Evolutionary conservation across 2,113 vertebrate species (phyloP).

Genomic region (Gobiocypris rarus): DNA sequence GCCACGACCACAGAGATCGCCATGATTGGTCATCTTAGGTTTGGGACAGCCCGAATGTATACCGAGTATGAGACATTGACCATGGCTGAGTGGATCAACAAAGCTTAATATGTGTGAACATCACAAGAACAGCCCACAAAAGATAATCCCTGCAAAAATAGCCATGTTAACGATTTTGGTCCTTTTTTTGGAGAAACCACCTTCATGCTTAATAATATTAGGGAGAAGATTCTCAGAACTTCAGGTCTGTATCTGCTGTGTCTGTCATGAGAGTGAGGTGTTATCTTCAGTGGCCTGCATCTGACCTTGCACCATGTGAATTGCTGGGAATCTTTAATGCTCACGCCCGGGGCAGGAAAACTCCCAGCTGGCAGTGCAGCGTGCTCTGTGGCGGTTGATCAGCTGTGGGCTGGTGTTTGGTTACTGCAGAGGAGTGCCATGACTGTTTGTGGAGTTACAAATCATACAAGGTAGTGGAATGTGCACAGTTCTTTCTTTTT

Average conservation of each 20-base stretch:
- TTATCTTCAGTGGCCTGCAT: slow-evolving; percentile 39
- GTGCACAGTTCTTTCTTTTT: neutral
- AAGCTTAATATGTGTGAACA: neutral
- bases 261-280: slow-evolving; percentile 8
- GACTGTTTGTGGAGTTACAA: neutral
- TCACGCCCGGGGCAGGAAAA: slow-evolving; percentile 21
- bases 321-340: slow-evolving; percentile 29
- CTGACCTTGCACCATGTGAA: slow-evolving; percentile 41
- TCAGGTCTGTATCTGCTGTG: neutral
- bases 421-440: slow-evolving; percentile 1
- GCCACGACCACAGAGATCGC: too few species aligned
- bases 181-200: neutral
- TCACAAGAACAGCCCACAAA: neutral
- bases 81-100: too few species aligned
- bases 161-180: neutral
- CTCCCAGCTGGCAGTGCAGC: slow-evolving; percentile 42
- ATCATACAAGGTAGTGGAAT: neutral
- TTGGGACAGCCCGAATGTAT: too few species aligned
- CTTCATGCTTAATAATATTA: neutral
- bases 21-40: too few species aligned
- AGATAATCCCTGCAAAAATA: neutral
- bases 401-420: slow-evolving; percentile 26
- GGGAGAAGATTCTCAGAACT: neutral
- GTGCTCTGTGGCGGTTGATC: slow-evolving; percentile 13
- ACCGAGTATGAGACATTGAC: neutral